A percentile compares a stretch with the other conserved stretches of the same genome.
Evolutionary conservation across 2,113 vertebrate genomes (phyloP).

Genomic region (Chitala chitala): DNA sequence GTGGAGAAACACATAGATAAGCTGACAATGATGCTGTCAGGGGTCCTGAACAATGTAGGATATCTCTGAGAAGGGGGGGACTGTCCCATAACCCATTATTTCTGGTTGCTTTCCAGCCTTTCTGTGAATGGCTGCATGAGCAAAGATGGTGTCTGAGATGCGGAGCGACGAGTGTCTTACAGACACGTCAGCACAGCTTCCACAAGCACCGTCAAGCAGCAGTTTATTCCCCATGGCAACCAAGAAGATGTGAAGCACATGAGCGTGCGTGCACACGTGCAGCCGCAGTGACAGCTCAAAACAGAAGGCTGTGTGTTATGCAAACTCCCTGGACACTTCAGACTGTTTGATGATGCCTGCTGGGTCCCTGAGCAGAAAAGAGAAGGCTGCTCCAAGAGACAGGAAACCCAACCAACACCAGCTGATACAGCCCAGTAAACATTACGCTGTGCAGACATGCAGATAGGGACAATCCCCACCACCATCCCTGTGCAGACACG

Average conservation of each 20-base stretch:
- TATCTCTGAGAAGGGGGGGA: too few relatives aligned
- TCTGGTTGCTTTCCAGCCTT: not conserved
- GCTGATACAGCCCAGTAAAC: too few relatives aligned
- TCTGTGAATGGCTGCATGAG: too few relatives aligned
- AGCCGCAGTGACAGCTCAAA: not conserved
- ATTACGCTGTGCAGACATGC: too few relatives aligned
- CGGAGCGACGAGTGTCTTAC: conserved; percentile 39
- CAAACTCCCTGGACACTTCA: not conserved
- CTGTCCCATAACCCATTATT: too few relatives aligned
- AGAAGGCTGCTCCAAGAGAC: too few relatives aligned
- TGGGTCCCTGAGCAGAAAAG: not conserved
- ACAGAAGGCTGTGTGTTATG: not conserved
- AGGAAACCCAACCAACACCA: too few relatives aligned
- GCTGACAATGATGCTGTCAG: not conserved
- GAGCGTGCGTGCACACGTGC: not conserved
- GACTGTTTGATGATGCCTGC: not conserved
- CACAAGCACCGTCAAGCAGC: conserved; percentile 44
- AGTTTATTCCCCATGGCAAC: conserved; percentile 72
- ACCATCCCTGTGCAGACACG: too few relatives aligned
- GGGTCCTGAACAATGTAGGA: not conserved
- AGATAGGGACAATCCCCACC: too few relatives aligned
- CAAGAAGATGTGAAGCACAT: conserved; percentile 45
- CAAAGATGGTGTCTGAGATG: not conserved
- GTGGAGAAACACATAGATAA: not conserved
- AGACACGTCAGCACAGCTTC: conserved; percentile 54